Conservation (phyloP, 2,797 vertebrate species). For the Pygocentrus nattereri region DNA sequence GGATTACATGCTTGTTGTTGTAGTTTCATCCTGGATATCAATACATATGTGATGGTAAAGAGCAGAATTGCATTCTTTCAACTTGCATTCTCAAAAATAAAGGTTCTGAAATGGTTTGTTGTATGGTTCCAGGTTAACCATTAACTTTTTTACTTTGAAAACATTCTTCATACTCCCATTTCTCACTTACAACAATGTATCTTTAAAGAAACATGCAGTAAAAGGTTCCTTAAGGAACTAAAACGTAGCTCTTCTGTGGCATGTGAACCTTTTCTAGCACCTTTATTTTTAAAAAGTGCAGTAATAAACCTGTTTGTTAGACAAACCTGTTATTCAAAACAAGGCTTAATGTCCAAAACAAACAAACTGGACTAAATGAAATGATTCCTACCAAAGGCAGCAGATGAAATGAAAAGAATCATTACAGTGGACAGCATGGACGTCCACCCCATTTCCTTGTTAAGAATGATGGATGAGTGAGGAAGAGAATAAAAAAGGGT, state of each 20-base stretch:
- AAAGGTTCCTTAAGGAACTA: no score
- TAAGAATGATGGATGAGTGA: constrained; percentile 37
- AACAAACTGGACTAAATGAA: constrained; percentile 1
- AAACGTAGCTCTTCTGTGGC: not conserved
- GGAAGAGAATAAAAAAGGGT: constrained; percentile 10
- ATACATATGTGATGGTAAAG: not conserved
- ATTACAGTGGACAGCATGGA: constrained; percentile 5
- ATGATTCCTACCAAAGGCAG: not conserved
- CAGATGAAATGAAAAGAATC: constrained; percentile 28
- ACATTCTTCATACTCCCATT: not conserved
- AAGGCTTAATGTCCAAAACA: not conserved
- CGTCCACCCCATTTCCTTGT: constrained; percentile 25
- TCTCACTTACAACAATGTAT: not conserved
- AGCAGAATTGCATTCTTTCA: not conserved
- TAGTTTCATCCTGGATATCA: constrained; percentile 3
- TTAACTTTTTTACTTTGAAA: no score
- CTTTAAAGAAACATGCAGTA: not conserved
- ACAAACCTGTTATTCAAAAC: no score
- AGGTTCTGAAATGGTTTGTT: not conserved
- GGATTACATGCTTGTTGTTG: constrained; percentile 15
- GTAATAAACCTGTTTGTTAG: no score
- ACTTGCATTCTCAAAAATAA: no score
- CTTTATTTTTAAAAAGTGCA: no score
- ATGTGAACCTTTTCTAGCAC: no score
- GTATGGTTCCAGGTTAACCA: no score